Evolutionary conservation across 2,113 vertebrate species (phyloP), one percentile per base, ranked within the genome.

Genomic region (Cygnus buccinator): DNA sequence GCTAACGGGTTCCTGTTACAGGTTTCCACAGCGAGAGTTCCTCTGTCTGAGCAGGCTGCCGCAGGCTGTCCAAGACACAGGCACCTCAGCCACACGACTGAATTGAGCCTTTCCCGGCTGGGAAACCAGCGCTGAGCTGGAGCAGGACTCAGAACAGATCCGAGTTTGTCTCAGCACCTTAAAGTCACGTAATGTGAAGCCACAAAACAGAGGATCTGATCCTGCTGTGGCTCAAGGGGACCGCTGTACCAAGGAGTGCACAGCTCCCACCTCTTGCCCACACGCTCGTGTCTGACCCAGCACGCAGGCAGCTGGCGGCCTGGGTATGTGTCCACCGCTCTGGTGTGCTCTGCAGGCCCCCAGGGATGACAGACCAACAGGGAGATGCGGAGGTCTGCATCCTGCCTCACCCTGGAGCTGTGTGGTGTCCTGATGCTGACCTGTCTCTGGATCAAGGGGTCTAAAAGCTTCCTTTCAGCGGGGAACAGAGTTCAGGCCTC

Each of bases 271-370:
- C 44, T 54, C 67, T 46, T 23, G n/a, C 41, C 41, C 54, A 28
- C 1, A 0, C 1, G 2, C 18, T 25, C 12, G 20, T 41, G 25
- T 11, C 31, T 18, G 13, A 35, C 65, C 41, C 14, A 2, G 9
- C 10, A 1, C 4, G 29, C 41, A 41, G 50, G 80, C 28, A 90
- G 39, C 71, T 25, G 39, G 54, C 48, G 43, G 25, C 29, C 33
- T 37, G 31, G 2, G 1, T 8, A 26, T 12, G 46, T 20, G 63
- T 11, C 16, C 57, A 9, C n/a, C 3, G 0, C 20, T 46, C 55
- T n/a, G 71, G 6, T 8, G 2, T 17, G 63, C 25, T 16, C 71
- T 26, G 46, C 63, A 31, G 46, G 74, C 59, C 57, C 6, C 50
- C 50, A 44, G 22, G 59, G 22, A 10, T 33, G 35, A 54, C 16